Base-by-base conservation (phyloP, 2,113 vertebrate species). In the Tragelaphus imberbis region DNA sequence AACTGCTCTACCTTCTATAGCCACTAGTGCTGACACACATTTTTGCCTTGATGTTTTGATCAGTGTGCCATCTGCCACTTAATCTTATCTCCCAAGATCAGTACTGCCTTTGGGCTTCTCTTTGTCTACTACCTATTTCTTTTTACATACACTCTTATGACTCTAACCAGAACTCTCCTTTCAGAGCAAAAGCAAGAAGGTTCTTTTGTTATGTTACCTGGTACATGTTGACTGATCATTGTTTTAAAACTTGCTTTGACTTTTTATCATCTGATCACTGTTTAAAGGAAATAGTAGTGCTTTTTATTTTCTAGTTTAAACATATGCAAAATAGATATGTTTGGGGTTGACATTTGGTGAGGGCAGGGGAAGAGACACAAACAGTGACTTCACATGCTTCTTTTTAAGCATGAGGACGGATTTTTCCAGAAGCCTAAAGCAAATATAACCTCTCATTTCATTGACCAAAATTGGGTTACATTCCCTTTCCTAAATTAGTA, bases 401-500 rank as follows among this genome's bases (percentile, higher is more conserved):
- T 80, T 92, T 89, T 77, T 93, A 91, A 94, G 77, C 87, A 12
- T 53, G 8, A 56, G 16, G 6, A 89, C n/a, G 30, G 88, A 80
- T 65, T 96, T 94, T 97, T 97, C 84, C 59, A 95, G 84, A 94
- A 95, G 61, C 30, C 47, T 89, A 85, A 28, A 94, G 79, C 59
- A 94, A 88, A 97, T 33, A 91, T 91, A 95, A 81, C 79, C 58
- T 96, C 89, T 91, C 61, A 77, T 92, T 95, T 95, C 84, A 75
- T 75, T 95, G 91, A 94, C 88, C 79, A 97, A 95, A 97, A 95
- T 85, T 94, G 84, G 84, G 59, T 97, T 97, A 85, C 55, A 92
- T 95, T 97, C 77, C 51, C 84, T 94, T 95, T 95, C 84, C 88
- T 94, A 95, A 97, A 95, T 94, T 97, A 95, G 96, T 92, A 47